These are phyloP conservation scores for Apus apus DNA, from an alignment of 2,113 vertebrate genomes.

Conservation along the genomic window DNA sequence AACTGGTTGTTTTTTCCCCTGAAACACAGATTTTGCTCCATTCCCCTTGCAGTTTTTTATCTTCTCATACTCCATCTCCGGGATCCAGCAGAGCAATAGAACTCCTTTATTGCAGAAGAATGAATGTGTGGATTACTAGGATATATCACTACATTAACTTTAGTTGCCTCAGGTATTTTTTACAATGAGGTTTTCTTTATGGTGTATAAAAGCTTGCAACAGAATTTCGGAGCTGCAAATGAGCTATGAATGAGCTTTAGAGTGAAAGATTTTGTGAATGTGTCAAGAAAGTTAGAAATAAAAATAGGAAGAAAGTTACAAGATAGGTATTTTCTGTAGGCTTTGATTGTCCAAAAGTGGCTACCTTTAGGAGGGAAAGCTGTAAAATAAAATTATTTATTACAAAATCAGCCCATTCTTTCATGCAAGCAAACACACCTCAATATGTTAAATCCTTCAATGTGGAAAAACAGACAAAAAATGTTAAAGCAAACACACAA, in stretches of 20 bases:
- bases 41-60: neutral
- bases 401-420: neutral
- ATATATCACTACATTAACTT: neutral
- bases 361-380: neutral
- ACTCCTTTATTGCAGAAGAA: neutral
- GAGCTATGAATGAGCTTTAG: neutral
- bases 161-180: neutral
- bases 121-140: neutral
- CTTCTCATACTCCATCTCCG: neutral
- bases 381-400: neutral
- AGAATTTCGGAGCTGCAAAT: neutral
- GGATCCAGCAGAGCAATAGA: neutral
- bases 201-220: neutral
- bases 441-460: neutral
- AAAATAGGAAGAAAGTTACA: neutral
- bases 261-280: neutral
- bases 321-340: neutral
- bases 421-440: neutral
- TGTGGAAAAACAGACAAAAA: neutral
- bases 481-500: neutral
- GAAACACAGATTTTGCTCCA: neutral
- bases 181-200: neutral
- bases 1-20: neutral
- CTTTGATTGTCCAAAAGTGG: neutral
- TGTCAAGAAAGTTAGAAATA: neutral